Conservation (phyloP, 2,888 invertebrate species). For the Drosophila paramelanica region DNA sequence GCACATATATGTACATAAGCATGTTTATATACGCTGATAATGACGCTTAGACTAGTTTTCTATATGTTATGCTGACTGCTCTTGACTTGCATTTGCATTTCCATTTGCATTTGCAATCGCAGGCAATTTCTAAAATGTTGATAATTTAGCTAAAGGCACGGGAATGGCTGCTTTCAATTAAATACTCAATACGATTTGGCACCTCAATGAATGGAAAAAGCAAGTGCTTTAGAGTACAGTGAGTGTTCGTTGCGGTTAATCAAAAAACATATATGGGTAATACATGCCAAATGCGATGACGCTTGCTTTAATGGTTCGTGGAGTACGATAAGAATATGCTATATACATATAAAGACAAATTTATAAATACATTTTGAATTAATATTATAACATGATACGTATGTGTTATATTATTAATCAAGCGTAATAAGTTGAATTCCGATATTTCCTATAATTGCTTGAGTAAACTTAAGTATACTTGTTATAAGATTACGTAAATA, state of each 20-base stretch:
- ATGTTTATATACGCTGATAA: conserved; percentile 12
- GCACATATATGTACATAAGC: background rate
- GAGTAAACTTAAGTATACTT: background rate
- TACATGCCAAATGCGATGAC: background rate
- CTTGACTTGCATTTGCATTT: conserved; percentile 50
- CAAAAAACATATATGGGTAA: background rate
- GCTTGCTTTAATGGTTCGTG: background rate
- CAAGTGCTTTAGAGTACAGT: conserved; percentile 26
- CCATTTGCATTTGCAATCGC: conserved; percentile 41
- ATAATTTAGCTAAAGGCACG: conserved; percentile 25
- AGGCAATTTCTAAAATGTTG: conserved; percentile 33
- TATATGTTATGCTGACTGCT: conserved; percentile 15
- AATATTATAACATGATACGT: too few species aligned
- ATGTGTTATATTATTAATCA: background rate
- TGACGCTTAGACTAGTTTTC: conserved; percentile 7
- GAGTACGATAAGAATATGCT: too few species aligned
- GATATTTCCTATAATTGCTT: background rate
- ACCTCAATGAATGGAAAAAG: conserved; percentile 28
- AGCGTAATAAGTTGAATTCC: too few species aligned
- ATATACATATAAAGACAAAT: too few species aligned
- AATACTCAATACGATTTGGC: conserved; percentile 33
- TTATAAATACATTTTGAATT: too few species aligned
- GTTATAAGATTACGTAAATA: conserved; percentile 22
- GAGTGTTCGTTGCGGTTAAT: background rate
- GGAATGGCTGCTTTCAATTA: conserved; percentile 26